Conservation (phyloP, 2,797 vertebrate genomes). For the Lepidocolaptes lacrymiger region DNA sequence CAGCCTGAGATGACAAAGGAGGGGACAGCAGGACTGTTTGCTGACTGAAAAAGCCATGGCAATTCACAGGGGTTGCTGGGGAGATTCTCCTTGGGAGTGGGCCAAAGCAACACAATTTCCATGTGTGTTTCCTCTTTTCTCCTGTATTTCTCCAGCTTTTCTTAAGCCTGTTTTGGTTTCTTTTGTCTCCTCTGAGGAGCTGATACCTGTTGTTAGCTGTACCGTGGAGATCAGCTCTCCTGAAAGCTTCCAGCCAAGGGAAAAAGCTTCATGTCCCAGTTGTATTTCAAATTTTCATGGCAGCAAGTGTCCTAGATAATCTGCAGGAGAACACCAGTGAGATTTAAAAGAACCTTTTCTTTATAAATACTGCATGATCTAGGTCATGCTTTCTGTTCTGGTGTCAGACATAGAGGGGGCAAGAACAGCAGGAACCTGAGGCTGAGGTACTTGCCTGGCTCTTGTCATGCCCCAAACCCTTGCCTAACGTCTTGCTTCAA, state of each 20-base stretch:
- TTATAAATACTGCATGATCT: background rate
- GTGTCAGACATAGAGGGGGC: background rate
- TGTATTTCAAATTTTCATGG: background rate
- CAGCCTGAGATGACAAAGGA: background rate
- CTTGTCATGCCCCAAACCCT: background rate
- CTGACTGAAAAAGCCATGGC: background rate
- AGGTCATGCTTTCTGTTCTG: background rate
- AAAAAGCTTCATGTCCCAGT: background rate
- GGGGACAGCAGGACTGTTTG: background rate
- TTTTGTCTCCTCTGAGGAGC: background rate
- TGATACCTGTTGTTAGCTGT: background rate
- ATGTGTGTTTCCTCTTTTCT: rapidly evolving
- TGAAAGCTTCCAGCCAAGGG: background rate
- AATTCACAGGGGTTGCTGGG: background rate
- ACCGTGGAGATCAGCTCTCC: background rate
- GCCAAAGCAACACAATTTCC: background rate
- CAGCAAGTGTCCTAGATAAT: background rate
- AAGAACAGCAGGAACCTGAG: background rate
- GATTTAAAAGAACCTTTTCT: background rate
- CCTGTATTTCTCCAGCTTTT: background rate
- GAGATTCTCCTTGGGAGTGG: background rate
- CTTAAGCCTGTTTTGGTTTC: background rate
- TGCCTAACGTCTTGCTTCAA: background rate
- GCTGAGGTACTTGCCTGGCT: background rate
- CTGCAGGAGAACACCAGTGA: background rate